Conservation (phyloP, 2,797 vertebrate genomes). For the Danio kyathit region DNA sequence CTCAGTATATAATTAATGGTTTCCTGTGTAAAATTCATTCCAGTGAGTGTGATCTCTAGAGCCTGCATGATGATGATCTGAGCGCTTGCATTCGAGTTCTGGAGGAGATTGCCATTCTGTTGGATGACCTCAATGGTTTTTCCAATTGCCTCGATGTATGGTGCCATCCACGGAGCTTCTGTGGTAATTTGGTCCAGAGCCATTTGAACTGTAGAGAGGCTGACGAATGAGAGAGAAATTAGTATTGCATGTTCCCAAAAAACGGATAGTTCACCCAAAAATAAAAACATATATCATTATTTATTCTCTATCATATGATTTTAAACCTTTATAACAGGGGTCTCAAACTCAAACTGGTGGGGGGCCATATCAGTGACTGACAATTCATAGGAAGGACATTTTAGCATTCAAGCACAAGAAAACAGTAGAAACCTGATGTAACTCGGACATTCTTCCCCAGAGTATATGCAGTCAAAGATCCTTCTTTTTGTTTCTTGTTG, state of each 20-base stretch:
- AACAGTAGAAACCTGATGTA: too few relatives aligned
- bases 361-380: too few relatives aligned
- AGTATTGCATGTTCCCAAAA: slow-evolving; percentile 17
- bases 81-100: slow-evolving; percentile 51
- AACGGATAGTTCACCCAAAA: background rate
- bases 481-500: too few relatives aligned
- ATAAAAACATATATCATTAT: too few relatives aligned
- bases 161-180: slow-evolving; percentile 55
- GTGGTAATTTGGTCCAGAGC: slow-evolving; percentile 62
- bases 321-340: too few relatives aligned
- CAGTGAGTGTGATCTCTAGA: slow-evolving; percentile 64
- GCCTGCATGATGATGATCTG: slow-evolving; percentile 67
- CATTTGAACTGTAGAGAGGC: slow-evolving; percentile 63
- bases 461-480: too few relatives aligned
- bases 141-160: slow-evolving; percentile 54
- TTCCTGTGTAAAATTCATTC: slow-evolving; percentile 68
- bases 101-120: slow-evolving; percentile 57
- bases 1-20: slow-evolving; percentile 56
- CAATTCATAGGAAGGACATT: too few relatives aligned
- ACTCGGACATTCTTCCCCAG: too few relatives aligned
- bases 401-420: too few relatives aligned
- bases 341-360: too few relatives aligned
- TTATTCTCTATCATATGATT: too few relatives aligned
- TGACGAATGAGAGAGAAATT: slow-evolving; percentile 62
- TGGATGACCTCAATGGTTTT: slow-evolving; percentile 67